Evolutionary conservation across 37 sponge, comb jelly and placozoan species (phyloP).

Genomic region (Bolinopsis microptera): DNA sequence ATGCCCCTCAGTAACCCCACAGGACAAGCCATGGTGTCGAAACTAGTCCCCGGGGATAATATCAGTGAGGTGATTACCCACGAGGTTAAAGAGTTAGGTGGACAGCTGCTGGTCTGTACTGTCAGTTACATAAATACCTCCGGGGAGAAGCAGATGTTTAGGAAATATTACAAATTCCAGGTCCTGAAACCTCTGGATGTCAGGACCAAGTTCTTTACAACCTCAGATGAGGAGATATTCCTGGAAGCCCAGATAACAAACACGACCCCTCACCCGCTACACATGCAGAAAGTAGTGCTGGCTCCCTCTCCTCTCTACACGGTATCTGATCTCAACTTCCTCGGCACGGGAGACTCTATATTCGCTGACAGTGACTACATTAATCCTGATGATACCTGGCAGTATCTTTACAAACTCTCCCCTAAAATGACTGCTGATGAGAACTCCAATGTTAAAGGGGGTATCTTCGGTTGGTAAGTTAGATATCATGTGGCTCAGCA

Average conservation of each 20-base stretch:
- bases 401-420: conserved; percentile 76
- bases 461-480: conserved; percentile 76
- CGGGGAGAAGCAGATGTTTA: conserved; percentile 78
- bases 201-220: conserved; percentile 77
- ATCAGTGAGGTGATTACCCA: conserved; percentile 76
- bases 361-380: conserved; percentile 73
- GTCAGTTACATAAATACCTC: conserved; percentile 74
- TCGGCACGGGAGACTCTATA: conserved; percentile 63
- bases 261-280: conserved; percentile 75
- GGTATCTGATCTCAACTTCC: conserved; percentile 69
- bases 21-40: conserved; percentile 60
- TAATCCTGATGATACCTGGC: conserved; percentile 72
- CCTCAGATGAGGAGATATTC: conserved; percentile 72
- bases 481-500: conserved; percentile 83
- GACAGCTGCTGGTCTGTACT: conserved; percentile 74
- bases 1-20: conserved; percentile 68
- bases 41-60: conserved; percentile 70
- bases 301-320: conserved; percentile 73
- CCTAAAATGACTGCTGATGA: conserved; percentile 64
- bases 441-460: conserved; percentile 46
- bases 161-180: conserved; percentile 82
- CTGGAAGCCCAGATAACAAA: conserved; percentile 87
- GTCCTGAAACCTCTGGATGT: conserved; percentile 89
- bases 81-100: conserved; percentile 82
- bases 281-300: conserved; percentile 77